These are phyloP conservation scores for Ceratina japonica DNA, from an alignment of 1,140 invertebrate genomes.

Conservation along the genomic window DNA sequence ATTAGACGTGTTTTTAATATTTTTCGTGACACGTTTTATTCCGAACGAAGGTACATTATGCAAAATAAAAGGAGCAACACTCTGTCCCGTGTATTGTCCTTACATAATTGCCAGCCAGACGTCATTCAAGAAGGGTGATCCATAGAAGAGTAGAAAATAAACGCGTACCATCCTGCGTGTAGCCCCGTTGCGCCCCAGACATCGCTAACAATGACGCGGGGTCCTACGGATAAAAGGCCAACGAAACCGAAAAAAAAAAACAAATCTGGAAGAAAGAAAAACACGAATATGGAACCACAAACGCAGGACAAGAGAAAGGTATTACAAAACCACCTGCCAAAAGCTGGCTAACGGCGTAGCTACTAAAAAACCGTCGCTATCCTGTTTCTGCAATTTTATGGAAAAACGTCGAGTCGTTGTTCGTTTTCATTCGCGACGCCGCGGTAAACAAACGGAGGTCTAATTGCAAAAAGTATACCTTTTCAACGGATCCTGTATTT, in stretches of 20 bases:
- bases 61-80: no score
- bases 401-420: slow-evolving; percentile 27
- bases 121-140: not conserved
- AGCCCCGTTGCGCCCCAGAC: no score
- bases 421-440: slow-evolving; percentile 2
- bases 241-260: not conserved
- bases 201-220: not conserved
- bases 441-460: not conserved
- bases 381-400: slow-evolving; percentile 1
- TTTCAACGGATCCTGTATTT: no score
- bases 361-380: not conserved
- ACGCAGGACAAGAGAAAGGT: no score
- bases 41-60: no score
- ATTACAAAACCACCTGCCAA: not conserved
- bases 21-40: no score
- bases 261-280: not conserved
- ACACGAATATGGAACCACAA: no score
- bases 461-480: no score
- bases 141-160: not conserved
- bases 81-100: not conserved
- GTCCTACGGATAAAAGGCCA: not conserved
- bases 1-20: no score
- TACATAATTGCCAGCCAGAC: not conserved
- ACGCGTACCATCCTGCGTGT: not conserved
- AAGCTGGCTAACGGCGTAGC: slow-evolving; percentile 5